These are phyloP conservation scores for Apodemia hepburni DNA, from an alignment of 2,888 invertebrate genomes.

Conservation along the genomic window DNA sequence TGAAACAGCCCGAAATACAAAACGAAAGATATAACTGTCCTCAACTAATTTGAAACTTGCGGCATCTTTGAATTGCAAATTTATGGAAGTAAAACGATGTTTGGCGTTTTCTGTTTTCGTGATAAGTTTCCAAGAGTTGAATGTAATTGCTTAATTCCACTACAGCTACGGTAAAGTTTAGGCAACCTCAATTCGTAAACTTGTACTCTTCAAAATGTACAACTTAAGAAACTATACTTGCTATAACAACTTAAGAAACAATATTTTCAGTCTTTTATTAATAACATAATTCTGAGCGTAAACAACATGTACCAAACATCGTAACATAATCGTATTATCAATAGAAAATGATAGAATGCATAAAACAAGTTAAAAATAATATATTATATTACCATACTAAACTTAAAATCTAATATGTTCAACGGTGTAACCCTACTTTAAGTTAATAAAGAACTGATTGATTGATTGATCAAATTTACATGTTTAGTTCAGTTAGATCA, in stretches of 20 bases:
- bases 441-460: too few relatives aligned
- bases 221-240: background rate
- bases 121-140: conserved; percentile 59
- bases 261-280: background rate
- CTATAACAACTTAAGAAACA: too few relatives aligned
- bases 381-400: too few relatives aligned
- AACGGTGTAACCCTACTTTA: too few relatives aligned
- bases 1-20: conserved; percentile 31
- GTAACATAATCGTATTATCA: too few relatives aligned
- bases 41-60: conserved; percentile 50
- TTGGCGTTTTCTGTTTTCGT: conserved; percentile 60
- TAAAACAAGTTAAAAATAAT: too few relatives aligned
- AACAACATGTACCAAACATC: too few relatives aligned
- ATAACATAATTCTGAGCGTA: too few relatives aligned
- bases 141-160: conserved; percentile 69
- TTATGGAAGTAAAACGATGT: conserved; percentile 55
- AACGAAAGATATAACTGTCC: conserved; percentile 35
- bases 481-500: too few relatives aligned
- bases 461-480: too few relatives aligned
- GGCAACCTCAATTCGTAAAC: conserved; percentile 5
- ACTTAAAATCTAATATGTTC: too few relatives aligned
- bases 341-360: too few relatives aligned
- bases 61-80: conserved; percentile 66
- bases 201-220: background rate
- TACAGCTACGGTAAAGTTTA: conserved; percentile 51